Evolutionary conservation across 2,797 vertebrate genomes (phyloP), one percentile per base, ranked within the genome.

Genomic region (Sciurus carolinensis): DNA sequence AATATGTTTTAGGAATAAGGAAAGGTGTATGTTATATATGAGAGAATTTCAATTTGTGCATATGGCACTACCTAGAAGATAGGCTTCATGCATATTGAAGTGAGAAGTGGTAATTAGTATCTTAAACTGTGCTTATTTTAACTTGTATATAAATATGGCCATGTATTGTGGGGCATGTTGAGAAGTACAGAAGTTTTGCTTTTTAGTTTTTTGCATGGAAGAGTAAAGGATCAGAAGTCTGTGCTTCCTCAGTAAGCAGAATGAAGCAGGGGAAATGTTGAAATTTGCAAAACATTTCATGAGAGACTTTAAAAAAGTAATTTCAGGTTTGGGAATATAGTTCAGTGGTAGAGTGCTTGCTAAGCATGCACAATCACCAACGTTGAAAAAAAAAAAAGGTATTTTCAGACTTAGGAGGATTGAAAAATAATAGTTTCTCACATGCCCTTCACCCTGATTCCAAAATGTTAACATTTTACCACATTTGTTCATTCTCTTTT

Each of bases 121-220:
- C 5, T 83, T 72, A 66, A 20, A 75, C 52, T 62, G 26, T 71
- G 44, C 77, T 96, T 90, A 62, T 66, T 69, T 91, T 90, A 91
- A 85, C 80, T 69, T 18, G 39, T 28, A 12, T 44, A 33, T 82
- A 67, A 67, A 73, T 14, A 7, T 80, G 82, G 33, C 24, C 79
- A 50, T 42, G 1, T 84, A 30, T 18, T 42, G 11, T 91, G 33
- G 3, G 14, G 8, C 44, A 7, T 72, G 26, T 81, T 87, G 50
- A 90, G 33, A 62, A 26, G n/a, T 66, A 42, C 6, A 76, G 59
- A 90, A 84, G 81, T 92, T 87, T 79, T 83, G 12, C 33, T 77
- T 94, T 90, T 95, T 64, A 67, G 15, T 44, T 73, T 94, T 69
- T 80, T 95, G n/a, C 42, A 52, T n/a, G 50, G 18, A 69, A 87